phyloP scores from a whole-genome alignment of 2,888 invertebrate species.

The Allolobophora icterica region DNA sequence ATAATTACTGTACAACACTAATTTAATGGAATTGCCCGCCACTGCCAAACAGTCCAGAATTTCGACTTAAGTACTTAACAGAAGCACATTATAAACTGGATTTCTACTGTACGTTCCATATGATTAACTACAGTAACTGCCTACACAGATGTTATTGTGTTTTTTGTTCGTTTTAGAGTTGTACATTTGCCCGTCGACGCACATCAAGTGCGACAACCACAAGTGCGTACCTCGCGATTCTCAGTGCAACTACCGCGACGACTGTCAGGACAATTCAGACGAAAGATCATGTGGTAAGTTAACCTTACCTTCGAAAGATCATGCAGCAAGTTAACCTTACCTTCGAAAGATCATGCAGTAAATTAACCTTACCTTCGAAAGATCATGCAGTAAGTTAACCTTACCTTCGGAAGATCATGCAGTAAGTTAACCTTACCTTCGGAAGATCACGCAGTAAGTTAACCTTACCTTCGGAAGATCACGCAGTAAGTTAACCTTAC shows the following conservation, averaged over 20 bases:
- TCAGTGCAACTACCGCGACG: slow-evolving; percentile 64
- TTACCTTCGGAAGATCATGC: slow-evolving; percentile 52
- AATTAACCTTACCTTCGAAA: too few relatives aligned
- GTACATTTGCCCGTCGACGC: slow-evolving; percentile 66
- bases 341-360: too few relatives aligned
- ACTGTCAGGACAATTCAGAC: slow-evolving; percentile 66
- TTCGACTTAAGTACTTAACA: too few relatives aligned
- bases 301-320: too few relatives aligned
- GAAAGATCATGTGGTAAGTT: slow-evolving; percentile 65
- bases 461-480: not conserved
- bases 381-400: too few relatives aligned
- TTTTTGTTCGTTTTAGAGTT: slow-evolving; percentile 56
- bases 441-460: slow-evolving; percentile 64
- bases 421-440: slow-evolving; percentile 53
- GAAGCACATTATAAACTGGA: too few relatives aligned
- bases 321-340: too few relatives aligned
- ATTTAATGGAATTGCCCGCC: too few relatives aligned
- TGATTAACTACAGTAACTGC: not conserved
- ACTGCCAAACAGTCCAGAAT: not conserved
- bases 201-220: slow-evolving; percentile 68
- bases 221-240: slow-evolving; percentile 65
- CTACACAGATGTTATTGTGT: too few relatives aligned
- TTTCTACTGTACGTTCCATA: too few relatives aligned
- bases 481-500: too few relatives aligned
- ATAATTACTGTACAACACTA: too few relatives aligned